Evolutionary conservation across 2,888 invertebrate genomes (phyloP), one percentile per base, ranked within the genome.

Genomic region (Tenthredo notha): DNA sequence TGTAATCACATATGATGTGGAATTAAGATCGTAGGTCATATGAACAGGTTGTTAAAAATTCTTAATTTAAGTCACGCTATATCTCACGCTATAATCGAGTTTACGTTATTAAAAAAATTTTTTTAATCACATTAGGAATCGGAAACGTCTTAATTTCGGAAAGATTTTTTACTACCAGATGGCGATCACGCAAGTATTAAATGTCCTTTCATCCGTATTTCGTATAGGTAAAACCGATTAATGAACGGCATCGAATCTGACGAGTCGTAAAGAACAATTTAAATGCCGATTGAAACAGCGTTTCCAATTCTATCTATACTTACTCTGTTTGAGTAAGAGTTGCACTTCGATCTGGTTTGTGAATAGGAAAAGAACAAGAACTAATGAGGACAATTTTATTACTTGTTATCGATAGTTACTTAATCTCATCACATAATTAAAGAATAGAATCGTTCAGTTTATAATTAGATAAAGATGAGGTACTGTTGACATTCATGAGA

Each of bases 231-330:
- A n/a, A 25, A 15, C 12, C n/a, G 74, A 74, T 74, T 18, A 29
- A 74, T 25, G 74, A 74, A 47, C 74, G 74, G 40, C 47, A 43
- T 74, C 21, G 29, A 29, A 74, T 74, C 21, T 18, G 6, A 12
- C 43, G 9, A 43, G 29, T 74, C 74, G 74, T 74, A 43, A 74
- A 74, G 25, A 74, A 74, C 43, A 25, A 74, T 43, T 74, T 43
- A 21, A 74, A 47, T 74, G 12, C 74, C 61, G 12, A 47, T 40
- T 43, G 40, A 40, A 25, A 21, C 15, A 25, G 21, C 74, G 25
- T 40, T 10, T 67, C 18, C 33, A 21, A 25, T 33, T 15, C 33
- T 18, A 29, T 15, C 67, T 7, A 7, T 10, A 33, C 18, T 18
- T 18, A 33, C 33, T 37, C 37, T n/a, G n/a, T n/a, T n/a, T n/a